A percentile compares a stretch with the other conserved stretches of the same genome.
phyloP scores from a whole-genome alignment of 2,797 vertebrate genomes.

The Meriones psammophilus region DNA sequence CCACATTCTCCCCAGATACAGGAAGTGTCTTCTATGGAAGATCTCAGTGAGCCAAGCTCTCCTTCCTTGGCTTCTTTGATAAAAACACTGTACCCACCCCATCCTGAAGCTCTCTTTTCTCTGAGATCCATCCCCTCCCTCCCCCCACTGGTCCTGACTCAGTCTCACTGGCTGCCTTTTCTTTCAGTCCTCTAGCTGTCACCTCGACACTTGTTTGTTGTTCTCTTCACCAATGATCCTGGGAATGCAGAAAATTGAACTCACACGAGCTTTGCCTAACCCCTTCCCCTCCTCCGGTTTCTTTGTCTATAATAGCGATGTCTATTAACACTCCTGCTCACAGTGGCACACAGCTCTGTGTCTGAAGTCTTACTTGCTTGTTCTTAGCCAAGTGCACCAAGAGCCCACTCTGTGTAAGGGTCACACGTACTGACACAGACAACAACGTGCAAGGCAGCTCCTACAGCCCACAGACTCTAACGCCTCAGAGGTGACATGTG shows the following conservation, averaged over 20 bases:
- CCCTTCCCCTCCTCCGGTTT: not conserved
- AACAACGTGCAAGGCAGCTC: not conserved
- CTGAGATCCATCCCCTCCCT: too few relatives aligned
- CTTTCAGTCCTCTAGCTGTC: not conserved
- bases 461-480: not conserved
- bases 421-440: not conserved
- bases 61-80: not conserved
- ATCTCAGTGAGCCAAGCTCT: not conserved
- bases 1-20: not conserved
- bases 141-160: not conserved
- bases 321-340: not conserved
- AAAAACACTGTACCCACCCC: not conserved
- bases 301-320: not conserved
- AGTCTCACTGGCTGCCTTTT: not conserved
- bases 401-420: not conserved
- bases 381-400: not conserved
- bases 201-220: slow-evolving; percentile 14
- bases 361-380: not conserved
- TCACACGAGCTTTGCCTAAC: not conserved
- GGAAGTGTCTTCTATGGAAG: not conserved
- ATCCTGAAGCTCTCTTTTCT: not conserved
- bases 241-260: slow-evolving; percentile 1
- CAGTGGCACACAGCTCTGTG: not conserved
- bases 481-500: not conserved
- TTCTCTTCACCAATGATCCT: not conserved